phyloP scores from a whole-genome alignment of 2,797 vertebrate genomes.

The Halcyon badia region DNA sequence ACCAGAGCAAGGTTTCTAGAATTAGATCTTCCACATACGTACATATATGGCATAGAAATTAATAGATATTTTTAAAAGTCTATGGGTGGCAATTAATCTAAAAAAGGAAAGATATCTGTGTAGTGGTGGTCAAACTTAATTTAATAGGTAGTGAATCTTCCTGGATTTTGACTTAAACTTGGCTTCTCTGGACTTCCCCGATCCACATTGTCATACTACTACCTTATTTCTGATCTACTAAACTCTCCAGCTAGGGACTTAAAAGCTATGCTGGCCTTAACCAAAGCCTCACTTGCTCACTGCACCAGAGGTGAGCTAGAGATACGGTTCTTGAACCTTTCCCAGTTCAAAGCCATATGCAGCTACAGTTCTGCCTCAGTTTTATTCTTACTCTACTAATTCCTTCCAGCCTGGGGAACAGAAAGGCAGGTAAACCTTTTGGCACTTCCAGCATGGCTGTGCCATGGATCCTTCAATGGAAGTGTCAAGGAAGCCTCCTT shows the following conservation, averaged over 20 bases:
- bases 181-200: fast-evolving
- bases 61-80: neutral
- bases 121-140: neutral
- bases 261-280: neutral
- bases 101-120: neutral
- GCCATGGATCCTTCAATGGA: neutral
- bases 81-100: neutral
- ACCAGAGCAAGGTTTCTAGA: neutral
- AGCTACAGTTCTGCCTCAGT: neutral
- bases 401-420: neutral
- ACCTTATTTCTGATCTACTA: neutral
- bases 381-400: neutral
- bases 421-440: neutral
- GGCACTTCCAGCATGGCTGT: neutral
- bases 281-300: neutral
- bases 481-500: neutral
- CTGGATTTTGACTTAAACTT: neutral
- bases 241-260: neutral
- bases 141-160: neutral
- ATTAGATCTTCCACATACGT: neutral
- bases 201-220: neutral
- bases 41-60: neutral
- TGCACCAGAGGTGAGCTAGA: neutral
- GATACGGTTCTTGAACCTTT: neutral
- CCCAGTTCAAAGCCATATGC: neutral